phyloP scores from a whole-genome alignment of 30 jellyfish, hydroid and myxozoan species.

The Aurelia sp. region DNA sequence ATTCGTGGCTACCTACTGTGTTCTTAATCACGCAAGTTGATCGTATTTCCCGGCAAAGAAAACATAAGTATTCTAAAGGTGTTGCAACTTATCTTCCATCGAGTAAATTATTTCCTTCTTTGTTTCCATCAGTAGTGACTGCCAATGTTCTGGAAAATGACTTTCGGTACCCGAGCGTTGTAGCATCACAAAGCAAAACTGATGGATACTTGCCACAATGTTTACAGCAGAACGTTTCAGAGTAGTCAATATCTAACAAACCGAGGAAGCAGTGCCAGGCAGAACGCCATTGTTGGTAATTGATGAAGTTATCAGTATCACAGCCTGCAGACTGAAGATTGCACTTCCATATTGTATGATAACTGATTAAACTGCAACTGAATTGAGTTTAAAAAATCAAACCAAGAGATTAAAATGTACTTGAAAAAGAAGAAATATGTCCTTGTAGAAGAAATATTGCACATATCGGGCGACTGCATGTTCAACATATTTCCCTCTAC shows the following conservation, averaged over 20 bases:
- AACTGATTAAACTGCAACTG: slow-evolving; percentile 11
- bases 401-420: no score
- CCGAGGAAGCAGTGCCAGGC: slow-evolving; percentile 34
- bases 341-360: neutral
- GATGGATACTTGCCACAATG: slow-evolving; percentile 28
- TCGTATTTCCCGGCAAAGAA: no score
- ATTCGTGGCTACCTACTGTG: no score
- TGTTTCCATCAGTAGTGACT: neutral
- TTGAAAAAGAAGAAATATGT: no score
- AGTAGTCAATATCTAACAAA: slow-evolving; percentile 16
- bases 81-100: slow-evolving; percentile 1
- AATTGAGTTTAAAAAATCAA: no score
- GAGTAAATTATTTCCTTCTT: neutral
- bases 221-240: slow-evolving; percentile 4
- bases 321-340: neutral
- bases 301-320: neutral
- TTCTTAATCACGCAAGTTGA: no score
- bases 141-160: neutral
- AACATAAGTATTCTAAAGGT: no score
- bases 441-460: no score
- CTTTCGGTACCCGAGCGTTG: slow-evolving; percentile 17
- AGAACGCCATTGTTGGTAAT: slow-evolving; percentile 39
- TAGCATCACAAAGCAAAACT: slow-evolving; percentile 20
- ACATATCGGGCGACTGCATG: no score
- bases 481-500: no score